Evolutionary conservation across 1,140 invertebrate species (phyloP).

Genomic region (Philotrypesis tridentata): DNA sequence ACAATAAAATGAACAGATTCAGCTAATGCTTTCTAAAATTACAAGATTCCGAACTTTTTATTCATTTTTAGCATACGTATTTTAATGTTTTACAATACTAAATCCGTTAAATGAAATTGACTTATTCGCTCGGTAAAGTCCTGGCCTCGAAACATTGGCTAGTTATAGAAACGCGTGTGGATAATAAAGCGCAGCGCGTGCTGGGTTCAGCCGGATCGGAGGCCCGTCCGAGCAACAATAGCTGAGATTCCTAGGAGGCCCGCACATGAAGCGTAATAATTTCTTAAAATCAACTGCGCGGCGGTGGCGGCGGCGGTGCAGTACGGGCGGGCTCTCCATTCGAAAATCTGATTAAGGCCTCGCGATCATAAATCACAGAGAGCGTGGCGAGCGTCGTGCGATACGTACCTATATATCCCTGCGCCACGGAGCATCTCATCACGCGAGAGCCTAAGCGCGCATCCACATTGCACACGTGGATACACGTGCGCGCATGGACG

Average conservation of each 20-base stretch:
- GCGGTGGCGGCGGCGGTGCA: too few species aligned
- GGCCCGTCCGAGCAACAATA: background rate
- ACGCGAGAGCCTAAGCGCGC: slow-evolving; percentile 44
- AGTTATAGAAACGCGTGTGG: too few species aligned
- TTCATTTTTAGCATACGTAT: too few species aligned
- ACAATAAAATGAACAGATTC: too few species aligned
- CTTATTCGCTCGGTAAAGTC: too few species aligned
- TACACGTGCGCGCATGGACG: slow-evolving; percentile 61
- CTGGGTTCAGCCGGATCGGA: too few species aligned
- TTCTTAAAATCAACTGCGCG: slow-evolving; percentile 21
- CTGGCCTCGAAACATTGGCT: too few species aligned
- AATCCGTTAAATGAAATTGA: too few species aligned
- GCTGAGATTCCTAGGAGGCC: background rate
- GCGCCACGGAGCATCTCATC: slow-evolving; percentile 37
- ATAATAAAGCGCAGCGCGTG: too few species aligned
- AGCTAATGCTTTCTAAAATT: too few species aligned
- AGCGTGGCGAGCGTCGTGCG: background rate
- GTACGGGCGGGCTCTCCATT: background rate
- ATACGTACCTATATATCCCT: background rate
- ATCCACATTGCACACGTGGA: slow-evolving; percentile 43
- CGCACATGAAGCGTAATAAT: background rate
- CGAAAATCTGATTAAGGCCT: slow-evolving; percentile 35
- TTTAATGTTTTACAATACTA: too few species aligned
- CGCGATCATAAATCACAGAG: slow-evolving; percentile 30
- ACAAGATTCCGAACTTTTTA: too few species aligned